These are phyloP conservation scores for Caenorhabditis inopinata DNA, from an alignment of 1,140 invertebrate genomes.

Conservation along the genomic window DNA sequence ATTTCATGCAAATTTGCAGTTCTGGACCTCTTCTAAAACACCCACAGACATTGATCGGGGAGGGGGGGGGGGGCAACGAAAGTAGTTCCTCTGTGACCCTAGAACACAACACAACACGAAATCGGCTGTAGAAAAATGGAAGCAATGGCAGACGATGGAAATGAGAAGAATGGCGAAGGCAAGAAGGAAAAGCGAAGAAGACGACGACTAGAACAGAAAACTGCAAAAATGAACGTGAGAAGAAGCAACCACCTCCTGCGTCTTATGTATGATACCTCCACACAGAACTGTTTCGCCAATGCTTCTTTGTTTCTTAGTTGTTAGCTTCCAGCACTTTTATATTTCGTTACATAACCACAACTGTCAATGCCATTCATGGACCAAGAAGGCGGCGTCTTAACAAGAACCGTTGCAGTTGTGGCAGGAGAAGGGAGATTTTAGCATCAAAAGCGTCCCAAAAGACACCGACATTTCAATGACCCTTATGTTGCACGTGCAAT, in stretches of 20 bases:
- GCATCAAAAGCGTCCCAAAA: background rate
- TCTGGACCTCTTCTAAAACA: background rate
- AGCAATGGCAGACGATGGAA: background rate
- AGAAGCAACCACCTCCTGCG: background rate
- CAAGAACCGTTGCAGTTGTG: background rate
- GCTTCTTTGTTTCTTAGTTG: background rate
- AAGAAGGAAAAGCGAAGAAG: background rate
- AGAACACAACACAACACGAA: background rate
- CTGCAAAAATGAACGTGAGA: conserved; percentile 17
- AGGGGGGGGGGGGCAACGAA: too few relatives aligned
- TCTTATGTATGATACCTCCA: background rate
- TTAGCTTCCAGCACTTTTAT: background rate
- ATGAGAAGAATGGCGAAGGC: background rate
- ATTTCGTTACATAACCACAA: background rate
- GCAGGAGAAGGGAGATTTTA: too few relatives aligned
- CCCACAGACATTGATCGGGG: background rate
- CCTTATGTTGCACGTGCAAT: too few relatives aligned
- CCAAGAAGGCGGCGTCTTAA: background rate
- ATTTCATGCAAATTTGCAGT: background rate
- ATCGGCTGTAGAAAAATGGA: conserved; percentile 5
- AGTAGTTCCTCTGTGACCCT: conserved; percentile 6
- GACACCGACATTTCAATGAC: background rate
- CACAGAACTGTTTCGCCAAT: background rate
- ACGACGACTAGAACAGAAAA: conserved; percentile 22
- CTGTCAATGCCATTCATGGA: background rate